Conservation (phyloP, 2,888 invertebrate species). For the Drosophila glabriapex region DNA sequence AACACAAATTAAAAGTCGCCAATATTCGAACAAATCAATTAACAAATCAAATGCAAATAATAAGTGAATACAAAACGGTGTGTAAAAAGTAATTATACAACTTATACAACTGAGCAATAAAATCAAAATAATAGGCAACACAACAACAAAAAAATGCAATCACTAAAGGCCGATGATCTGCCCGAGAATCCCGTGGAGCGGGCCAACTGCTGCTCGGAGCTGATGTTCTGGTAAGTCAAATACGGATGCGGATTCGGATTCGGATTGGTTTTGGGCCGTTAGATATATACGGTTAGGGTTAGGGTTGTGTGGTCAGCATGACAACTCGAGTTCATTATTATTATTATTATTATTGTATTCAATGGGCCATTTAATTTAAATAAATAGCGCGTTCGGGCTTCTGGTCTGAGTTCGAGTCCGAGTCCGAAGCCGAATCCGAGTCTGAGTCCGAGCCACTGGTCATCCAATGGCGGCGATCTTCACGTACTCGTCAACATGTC, state of each 20-base stretch:
- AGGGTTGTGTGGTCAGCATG: slow-evolving; percentile 9
- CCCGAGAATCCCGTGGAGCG: slow-evolving; percentile 86
- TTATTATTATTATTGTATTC: slow-evolving; percentile 57
- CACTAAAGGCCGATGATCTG: slow-evolving; percentile 84
- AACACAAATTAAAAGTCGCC: slow-evolving; percentile 22
- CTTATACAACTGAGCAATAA: not conserved
- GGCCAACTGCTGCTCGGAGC: slow-evolving; percentile 87
- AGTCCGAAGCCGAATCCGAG: no score
- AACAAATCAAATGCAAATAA: slow-evolving; percentile 8
- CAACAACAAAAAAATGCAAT: slow-evolving; percentile 76
- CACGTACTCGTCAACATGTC: slow-evolving; percentile 1
- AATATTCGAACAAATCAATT: slow-evolving; percentile 15
- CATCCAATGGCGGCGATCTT: slow-evolving; percentile 8
- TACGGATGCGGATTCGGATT: not conserved
- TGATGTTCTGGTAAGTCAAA: slow-evolving; percentile 87
- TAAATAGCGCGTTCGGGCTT: slow-evolving; percentile 21
- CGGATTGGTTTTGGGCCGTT: not conserved
- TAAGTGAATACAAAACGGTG: slow-evolving; percentile 4
- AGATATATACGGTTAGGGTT: not conserved
- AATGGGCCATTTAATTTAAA: slow-evolving; percentile 65
- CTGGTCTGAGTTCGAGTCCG: not conserved
- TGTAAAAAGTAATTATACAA: slow-evolving; percentile 1
- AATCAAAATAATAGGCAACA: slow-evolving; percentile 1
- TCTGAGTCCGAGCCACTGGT: not conserved
- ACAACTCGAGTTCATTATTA: slow-evolving; percentile 51